Evolutionary conservation across 2,113 vertebrate species (phyloP), one percentile per base, ranked within the genome.

Genomic region (Macrotus californicus): DNA sequence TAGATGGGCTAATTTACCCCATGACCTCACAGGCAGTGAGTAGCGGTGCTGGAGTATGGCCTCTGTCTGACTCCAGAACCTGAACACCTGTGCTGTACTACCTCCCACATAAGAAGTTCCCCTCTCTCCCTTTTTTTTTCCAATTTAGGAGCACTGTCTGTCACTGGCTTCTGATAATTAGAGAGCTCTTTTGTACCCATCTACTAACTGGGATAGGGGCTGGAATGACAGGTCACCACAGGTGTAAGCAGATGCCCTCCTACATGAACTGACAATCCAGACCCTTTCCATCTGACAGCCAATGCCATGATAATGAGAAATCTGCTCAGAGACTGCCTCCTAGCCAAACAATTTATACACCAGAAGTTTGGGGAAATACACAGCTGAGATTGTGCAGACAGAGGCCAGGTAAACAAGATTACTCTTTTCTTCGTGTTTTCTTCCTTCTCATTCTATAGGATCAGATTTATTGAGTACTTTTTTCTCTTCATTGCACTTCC

Each of bases 341-440:
- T 2, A 22, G 41, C 59, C 67, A 46, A 97, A 76, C 34, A 54
- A 91, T 76, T 89, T 84, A 39, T 83, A 91, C 22, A 66, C 56
- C 50, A 79, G 36, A 92, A 95, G 66, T 87, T 89, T 26, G 29
- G 46, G 67, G 66, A 94, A 93, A 54, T 84, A 85, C 1, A 29
- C 83, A 93, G 56, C 73, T 31, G 73, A 91, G 73, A 73, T 29
- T 81, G 5, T 75, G 84, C 16, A 84, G 41, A 67, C 39, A 21
- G 67, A 95, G 50, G 21, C 36, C 82, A 70, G 48, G 64, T 81
- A 91, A 95, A 79, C 16, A 82, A 86, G 73, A 91, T 91, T 61
- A 72, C 29, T 87, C 70, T 79, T 94, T 67, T 50, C n/a, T 85
- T 79, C 26, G 0, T 83, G 46, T 91, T 91, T 90, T 96, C 43